Conservation (phyloP, 2,113 vertebrate species). For the Nothoprocta pentlandii region DNA sequence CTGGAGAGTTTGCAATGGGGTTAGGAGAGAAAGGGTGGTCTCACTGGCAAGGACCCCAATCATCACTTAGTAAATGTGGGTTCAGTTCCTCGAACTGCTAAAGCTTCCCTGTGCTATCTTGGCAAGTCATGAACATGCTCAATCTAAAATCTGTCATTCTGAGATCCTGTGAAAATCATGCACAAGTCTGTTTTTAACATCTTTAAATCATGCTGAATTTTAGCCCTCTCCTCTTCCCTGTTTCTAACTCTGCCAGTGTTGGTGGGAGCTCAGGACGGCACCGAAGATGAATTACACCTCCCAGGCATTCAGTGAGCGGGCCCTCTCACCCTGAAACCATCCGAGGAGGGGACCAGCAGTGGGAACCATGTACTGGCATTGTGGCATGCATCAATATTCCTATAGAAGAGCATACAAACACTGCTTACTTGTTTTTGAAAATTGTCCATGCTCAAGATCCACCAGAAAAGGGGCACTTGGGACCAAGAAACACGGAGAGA, state of each 20-base stretch:
- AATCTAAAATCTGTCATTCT: neutral
- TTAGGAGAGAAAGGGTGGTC: neutral
- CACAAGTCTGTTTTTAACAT: neutral
- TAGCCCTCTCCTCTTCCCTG: neutral
- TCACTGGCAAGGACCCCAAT: neutral
- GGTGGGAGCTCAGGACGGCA: neutral
- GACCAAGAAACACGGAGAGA: neutral
- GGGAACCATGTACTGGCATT: neutral
- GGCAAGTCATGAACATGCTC: neutral
- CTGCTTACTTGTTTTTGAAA: neutral
- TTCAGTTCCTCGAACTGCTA: neutral
- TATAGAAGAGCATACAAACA: neutral
- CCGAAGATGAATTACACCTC: neutral
- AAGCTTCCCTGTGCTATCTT: neutral
- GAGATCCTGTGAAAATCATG: neutral
- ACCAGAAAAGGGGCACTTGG: neutral
- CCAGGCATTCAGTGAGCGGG: too few species aligned
- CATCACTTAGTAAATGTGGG: neutral
- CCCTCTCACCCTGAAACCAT: too few species aligned
- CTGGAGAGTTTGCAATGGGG: accelerated
- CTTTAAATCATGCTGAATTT: neutral
- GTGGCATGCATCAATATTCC: neutral
- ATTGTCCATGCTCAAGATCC: neutral
- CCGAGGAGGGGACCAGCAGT: too few species aligned
- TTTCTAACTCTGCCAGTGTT: neutral